Base-by-base conservation (phyloP, 2,797 vertebrate genomes). In the Sphenopsis melanotis region DNA sequence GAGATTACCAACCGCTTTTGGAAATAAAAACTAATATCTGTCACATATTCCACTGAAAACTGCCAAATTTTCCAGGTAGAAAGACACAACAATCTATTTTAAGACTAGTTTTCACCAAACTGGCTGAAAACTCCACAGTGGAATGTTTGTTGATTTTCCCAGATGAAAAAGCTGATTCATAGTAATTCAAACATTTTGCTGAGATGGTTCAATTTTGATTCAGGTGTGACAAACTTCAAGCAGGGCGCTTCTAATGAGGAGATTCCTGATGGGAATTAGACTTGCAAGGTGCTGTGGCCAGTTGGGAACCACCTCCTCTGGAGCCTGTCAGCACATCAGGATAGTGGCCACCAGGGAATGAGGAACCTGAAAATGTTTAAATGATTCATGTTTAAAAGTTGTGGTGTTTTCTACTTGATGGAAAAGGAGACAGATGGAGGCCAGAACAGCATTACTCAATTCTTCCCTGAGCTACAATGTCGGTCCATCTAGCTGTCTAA, bases 51-150 rank as follows among this genome's bases (percentile, higher is more conserved):
- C 91, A 86, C 29, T 88, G 68, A 94, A 83, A 93, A 76, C 77
- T 93, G 91, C 93, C 94, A 96, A 47, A 83, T 93, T 94, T 96
- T 91, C 83, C 89, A 94, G 90, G 95, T 96, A 96, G 87, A 94
- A 94, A 96, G 95, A 94, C 93, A 94, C 47, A 96, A 96, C 94
- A 93, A 76, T 94, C 83, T 91, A 91, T 95, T 96, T 95, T 93
- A 94, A 93, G 87, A 47, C 46, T 50, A 2, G 10, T 78, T 94
- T 96, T 96, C 44, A 71, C 52, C 74, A 69, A 68, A 53, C 53
- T 91, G 91, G 42, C 50, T 94, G 57, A 88, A 94, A 95, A 78
- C 39, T 75, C 39, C 13, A 9, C n/a, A 41, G 46, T 41, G 72
- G 65, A 93, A 81, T 83, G 27, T 94, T 95, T 94, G 61, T 71